Percentiles rank a stretch among this genome's conserved stretches.
phyloP scores from a whole-genome alignment of 2,797 vertebrate genomes.

The Astyanax mexicanus region DNA sequence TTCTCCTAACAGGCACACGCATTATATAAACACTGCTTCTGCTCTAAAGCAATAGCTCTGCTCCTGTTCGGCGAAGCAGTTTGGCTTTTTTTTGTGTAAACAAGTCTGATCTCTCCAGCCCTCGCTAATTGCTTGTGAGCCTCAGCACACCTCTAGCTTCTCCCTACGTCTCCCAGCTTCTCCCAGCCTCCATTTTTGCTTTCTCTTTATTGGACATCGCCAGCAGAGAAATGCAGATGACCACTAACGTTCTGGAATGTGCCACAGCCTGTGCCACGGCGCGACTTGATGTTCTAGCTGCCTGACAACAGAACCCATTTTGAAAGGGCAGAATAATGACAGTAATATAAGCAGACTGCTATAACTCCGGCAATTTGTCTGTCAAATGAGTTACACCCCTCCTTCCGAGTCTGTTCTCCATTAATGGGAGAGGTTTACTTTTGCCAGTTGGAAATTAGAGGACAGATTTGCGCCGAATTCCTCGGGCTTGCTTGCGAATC shows the following conservation, averaged over 20 bases:
- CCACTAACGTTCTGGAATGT: not conserved
- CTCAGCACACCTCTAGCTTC: not conserved
- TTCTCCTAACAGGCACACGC: slow-evolving; percentile 19
- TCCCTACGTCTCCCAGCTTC: too few relatives aligned
- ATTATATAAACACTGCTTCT: not conserved
- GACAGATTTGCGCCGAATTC: slow-evolving; percentile 24
- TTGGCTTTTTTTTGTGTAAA: not conserved
- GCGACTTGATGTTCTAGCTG: not conserved
- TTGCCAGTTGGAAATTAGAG: slow-evolving; percentile 17
- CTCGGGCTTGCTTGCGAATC: slow-evolving; percentile 2
- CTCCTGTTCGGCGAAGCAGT: not conserved
- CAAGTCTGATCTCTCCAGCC: not conserved
- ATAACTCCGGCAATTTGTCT: slow-evolving; percentile 35
- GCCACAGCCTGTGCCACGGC: not conserved
- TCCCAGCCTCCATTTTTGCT: not conserved
- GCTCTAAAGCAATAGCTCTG: not conserved
- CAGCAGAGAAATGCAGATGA: not conserved
- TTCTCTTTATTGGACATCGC: not conserved
- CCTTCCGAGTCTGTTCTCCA: slow-evolving; percentile 8
- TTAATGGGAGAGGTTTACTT: slow-evolving; percentile 23
- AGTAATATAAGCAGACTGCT: slow-evolving; percentile 23
- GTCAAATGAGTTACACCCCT: slow-evolving; percentile 33
- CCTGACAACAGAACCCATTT: slow-evolving; percentile 24
- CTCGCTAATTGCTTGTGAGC: not conserved
- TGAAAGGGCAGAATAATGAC: slow-evolving; percentile 4